Conservation (phyloP, 1,140 invertebrate species). For the Mercenaria mercenaria region DNA sequence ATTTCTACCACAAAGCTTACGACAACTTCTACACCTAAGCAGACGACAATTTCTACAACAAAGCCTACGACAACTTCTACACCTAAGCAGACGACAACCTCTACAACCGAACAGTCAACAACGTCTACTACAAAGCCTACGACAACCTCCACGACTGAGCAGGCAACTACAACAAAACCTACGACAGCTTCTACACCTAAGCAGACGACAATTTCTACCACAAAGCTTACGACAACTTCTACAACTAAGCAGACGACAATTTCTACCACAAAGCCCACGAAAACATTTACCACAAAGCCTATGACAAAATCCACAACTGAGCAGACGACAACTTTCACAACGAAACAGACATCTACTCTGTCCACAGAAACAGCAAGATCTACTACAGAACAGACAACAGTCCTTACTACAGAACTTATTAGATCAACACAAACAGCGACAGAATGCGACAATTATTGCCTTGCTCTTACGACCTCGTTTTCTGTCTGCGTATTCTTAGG, state of each 20-base stretch:
- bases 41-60: not conserved
- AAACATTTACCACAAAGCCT: constrained; percentile 42
- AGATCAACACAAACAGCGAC: too few species aligned
- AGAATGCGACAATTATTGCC: not conserved
- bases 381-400: too few species aligned
- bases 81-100: not conserved
- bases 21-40: not conserved
- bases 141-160: not conserved
- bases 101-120: not conserved
- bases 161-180: not conserved
- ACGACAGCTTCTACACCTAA: not conserved
- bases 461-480: not conserved
- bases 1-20: not conserved
- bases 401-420: too few species aligned
- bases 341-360: too few species aligned
- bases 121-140: not conserved
- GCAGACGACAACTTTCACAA: not conserved
- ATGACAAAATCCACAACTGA: not conserved
- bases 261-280: not conserved
- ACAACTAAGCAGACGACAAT: not conserved
- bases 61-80: not conserved
- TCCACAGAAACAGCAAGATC: too few species aligned
- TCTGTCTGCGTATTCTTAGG: not conserved
- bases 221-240: not conserved
- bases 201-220: not conserved